A percentile compares a stretch with the other conserved stretches of the same genome.
Evolutionary conservation across 1,140 invertebrate genomes (phyloP).

Genomic region (Acromyrmex charruanus): DNA sequence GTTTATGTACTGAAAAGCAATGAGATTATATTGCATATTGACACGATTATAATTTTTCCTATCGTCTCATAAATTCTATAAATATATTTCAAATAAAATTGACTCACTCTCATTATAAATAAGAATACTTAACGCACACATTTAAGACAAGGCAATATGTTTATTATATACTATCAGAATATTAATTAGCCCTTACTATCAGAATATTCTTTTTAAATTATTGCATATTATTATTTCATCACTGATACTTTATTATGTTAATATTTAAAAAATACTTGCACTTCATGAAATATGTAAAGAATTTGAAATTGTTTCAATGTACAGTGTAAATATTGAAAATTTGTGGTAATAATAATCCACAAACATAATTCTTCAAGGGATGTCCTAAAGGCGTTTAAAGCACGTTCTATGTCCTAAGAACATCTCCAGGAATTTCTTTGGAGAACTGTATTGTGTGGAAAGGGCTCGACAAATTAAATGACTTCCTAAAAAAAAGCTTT

Average conservation of each 20-base stretch:
- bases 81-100: slow-evolving; percentile 1
- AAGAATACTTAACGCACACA: neutral
- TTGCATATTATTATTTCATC: neutral
- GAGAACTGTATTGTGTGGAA: too few species aligned
- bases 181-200: neutral
- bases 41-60: neutral
- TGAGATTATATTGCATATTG: neutral
- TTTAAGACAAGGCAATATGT: slow-evolving; percentile 15
- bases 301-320: slow-evolving; percentile 26
- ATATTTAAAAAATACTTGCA: slow-evolving; percentile 21
- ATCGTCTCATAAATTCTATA: neutral
- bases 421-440: too few species aligned
- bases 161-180: slow-evolving; percentile 12
- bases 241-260: neutral
- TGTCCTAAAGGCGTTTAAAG: too few species aligned
- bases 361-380: too few species aligned
- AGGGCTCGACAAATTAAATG: slow-evolving; percentile 27
- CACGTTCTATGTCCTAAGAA: too few species aligned
- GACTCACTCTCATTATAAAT: neutral
- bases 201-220: slow-evolving; percentile 19
- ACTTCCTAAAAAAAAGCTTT: neutral
- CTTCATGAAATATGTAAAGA: slow-evolving; percentile 14
- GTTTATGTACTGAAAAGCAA: neutral
- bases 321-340: slow-evolving; percentile 53
- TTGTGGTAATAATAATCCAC: neutral